A percentile compares a stretch with the other conserved stretches of the same genome.
These are phyloP conservation scores for Tangara arthus DNA, from an alignment of 2,797 vertebrate species.

Conservation along the genomic window DNA sequence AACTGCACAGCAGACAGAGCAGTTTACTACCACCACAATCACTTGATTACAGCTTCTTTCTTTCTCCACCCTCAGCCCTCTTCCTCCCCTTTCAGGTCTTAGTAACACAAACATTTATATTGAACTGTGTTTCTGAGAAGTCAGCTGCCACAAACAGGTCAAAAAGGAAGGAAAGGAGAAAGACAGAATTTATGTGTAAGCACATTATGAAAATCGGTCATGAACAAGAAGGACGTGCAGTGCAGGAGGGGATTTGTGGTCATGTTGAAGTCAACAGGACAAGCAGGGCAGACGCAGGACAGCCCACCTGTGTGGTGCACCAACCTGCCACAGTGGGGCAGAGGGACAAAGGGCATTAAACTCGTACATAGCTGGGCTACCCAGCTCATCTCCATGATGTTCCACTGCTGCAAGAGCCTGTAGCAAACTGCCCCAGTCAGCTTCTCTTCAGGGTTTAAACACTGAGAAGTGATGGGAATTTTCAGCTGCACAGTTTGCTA, in stretches of 20 bases:
- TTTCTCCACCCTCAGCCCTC: background rate
- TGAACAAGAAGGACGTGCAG: background rate
- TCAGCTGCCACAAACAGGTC: background rate
- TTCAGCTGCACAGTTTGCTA: background rate
- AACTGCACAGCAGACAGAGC: background rate
- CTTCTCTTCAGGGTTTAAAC: background rate
- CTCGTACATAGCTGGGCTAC: rapidly evolving
- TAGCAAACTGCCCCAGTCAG: background rate
- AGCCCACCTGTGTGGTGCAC: background rate
- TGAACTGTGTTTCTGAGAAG: background rate
- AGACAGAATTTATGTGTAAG: background rate
- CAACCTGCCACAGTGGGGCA: background rate
- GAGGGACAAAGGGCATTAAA: background rate
- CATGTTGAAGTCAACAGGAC: rapidly evolving
- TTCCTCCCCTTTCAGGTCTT: background rate
- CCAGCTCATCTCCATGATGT: background rate
- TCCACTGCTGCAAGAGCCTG: background rate
- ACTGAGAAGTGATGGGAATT: background rate
- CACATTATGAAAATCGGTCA: background rate
- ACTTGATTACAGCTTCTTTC: slow-evolving; percentile 4
- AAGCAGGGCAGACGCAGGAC: background rate
- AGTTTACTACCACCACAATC: background rate
- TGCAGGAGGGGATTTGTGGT: no score
- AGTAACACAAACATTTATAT: background rate
- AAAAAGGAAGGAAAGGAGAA: background rate